These are phyloP conservation scores for Pteropus rufus DNA, from an alignment of 2,797 vertebrate genomes.

Conservation along the genomic window DNA sequence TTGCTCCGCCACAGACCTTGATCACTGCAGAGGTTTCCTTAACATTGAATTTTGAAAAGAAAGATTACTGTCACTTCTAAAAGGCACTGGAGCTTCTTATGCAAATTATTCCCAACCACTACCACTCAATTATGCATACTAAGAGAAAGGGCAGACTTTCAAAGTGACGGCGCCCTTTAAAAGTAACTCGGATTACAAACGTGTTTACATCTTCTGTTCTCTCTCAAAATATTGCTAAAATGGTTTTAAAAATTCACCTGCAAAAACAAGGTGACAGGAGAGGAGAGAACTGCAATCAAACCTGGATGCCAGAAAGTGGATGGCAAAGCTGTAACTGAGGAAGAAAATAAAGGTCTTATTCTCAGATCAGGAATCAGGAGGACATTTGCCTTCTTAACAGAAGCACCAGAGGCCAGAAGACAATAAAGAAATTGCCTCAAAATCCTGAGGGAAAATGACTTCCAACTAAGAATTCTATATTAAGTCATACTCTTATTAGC, in stretches of 20 bases:
- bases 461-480: background rate
- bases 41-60: conserved; percentile 47
- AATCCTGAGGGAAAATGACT: background rate
- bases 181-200: conserved; percentile 31
- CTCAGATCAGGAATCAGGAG: background rate
- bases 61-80: background rate
- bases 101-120: conserved; percentile 34
- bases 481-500: background rate
- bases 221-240: conserved; percentile 21
- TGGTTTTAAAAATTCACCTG: background rate
- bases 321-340: background rate
- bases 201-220: conserved; percentile 47
- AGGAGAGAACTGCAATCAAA: background rate
- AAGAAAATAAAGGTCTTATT: background rate
- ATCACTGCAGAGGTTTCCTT: conserved; percentile 45
- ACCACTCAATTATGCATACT: background rate
- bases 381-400: background rate
- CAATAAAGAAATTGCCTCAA: background rate
- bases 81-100: conserved; percentile 37
- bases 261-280: background rate
- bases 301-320: background rate
- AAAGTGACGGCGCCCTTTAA: conserved; percentile 36
- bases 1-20: background rate
- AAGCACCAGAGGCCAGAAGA: background rate
- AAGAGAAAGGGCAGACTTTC: conserved; percentile 35